phyloP scores from a whole-genome alignment of 2,113 vertebrate species.

The Probosciger aterrimus region DNA sequence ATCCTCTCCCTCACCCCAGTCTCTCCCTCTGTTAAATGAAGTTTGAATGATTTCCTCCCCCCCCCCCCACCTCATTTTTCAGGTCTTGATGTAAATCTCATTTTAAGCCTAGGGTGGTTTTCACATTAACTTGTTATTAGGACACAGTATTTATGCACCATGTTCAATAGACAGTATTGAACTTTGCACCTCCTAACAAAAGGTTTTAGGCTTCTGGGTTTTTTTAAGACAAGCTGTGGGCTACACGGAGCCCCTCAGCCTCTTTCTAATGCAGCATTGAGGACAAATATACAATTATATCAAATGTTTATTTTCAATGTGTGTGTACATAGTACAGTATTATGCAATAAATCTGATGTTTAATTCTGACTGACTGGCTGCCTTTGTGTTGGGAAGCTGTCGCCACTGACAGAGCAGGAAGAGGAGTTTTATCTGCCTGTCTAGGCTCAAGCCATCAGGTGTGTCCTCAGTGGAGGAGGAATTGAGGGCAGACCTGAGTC shows the following conservation, averaged over 20 bases:
- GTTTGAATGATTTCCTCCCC: not conserved
- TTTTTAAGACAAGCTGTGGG: slow-evolving; percentile 62
- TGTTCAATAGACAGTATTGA: slow-evolving; percentile 49
- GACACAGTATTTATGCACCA: slow-evolving; percentile 70
- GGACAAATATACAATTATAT: slow-evolving; percentile 66
- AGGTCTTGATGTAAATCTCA: slow-evolving; percentile 55
- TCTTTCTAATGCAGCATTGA: slow-evolving; percentile 73
- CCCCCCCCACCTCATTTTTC: slow-evolving; percentile 3
- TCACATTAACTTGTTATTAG: slow-evolving; percentile 68
- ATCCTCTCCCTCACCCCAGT: not conserved
- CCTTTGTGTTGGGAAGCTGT: not conserved
- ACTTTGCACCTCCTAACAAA: slow-evolving; percentile 59
- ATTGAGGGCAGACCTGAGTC: not conserved
- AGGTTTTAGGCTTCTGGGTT: slow-evolving; percentile 61
- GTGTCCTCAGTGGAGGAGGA: not conserved
- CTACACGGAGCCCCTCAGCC: slow-evolving; percentile 57
- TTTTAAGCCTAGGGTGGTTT: slow-evolving; percentile 65
- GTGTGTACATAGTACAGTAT: slow-evolving; percentile 74
- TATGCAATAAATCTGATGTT: slow-evolving; percentile 79
- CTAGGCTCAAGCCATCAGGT: not conserved
- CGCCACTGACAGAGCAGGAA: not conserved
- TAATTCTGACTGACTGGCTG: slow-evolving; percentile 11
- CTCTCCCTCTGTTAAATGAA: not conserved
- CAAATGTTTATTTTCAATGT: slow-evolving; percentile 80
- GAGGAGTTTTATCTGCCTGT: not conserved